Evolutionary conservation across 2,113 vertebrate species (phyloP), one percentile per base, ranked within the genome.

Genomic region (Campylomormyrus tamandua): DNA sequence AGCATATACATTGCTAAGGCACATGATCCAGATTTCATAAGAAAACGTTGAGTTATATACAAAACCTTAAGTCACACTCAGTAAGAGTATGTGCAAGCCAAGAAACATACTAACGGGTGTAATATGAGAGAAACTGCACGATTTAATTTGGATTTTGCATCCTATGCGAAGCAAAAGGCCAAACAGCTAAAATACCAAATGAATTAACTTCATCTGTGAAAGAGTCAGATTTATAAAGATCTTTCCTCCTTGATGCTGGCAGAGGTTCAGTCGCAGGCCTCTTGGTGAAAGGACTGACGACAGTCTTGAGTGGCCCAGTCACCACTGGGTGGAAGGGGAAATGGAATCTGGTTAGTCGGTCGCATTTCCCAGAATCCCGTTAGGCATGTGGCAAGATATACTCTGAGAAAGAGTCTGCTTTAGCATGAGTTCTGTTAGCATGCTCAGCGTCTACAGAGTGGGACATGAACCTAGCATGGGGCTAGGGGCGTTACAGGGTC

Each of bases 261-360:
- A 84, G 83, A 45, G 21, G 9, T 48, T 83, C 42, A 83, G 83
- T n/a, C 8, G 9, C 45, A n/a, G 83, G 45, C 42, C 58, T 11
- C 87, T n/a, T 39, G 62, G 8, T 66, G 87, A 24, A 88, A 45
- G 45, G 39, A 70, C 11, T 70, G 56, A 19, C 0, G 42, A 70
- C 9, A 45, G 87, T 70, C 39, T 45, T 45, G 49, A 24, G 56
- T 70, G 56, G 45, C 56, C 35, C 58, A 88, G 87, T 62, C 56
- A 70, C 53, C 87, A 66, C 15, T 62, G 56, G 87, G 42, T 49
- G 87, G 42, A 88, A 48, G 42, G 87, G 42, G 58, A n/a, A 88
- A 70, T 70, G 87, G 58, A 39, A 24, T 89, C 88, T 19, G 27
- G 48, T 19, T 0, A 15, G 48, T 35, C 19, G 48, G 27, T 7